Base-by-base conservation (phyloP, 2,113 vertebrate species). In the Seriola dumerili region DNA sequence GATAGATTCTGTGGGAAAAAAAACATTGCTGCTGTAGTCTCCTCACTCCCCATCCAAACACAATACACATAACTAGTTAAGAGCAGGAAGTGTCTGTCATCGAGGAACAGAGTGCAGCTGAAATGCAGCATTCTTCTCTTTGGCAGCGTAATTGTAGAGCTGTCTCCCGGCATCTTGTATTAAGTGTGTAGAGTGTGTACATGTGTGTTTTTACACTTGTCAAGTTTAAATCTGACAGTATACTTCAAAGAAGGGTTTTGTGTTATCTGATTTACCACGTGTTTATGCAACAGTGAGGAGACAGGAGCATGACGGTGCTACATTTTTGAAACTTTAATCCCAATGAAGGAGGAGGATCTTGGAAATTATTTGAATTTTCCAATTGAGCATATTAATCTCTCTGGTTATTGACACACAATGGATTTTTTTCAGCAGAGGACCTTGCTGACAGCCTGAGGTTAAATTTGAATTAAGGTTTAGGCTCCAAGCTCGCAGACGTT, bases 51-150 rank as follows among this genome's bases (percentile, higher is more conserved):
- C 61, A 44, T 79, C 74, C 36, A 79, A 84, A 80, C 70, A 76
- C 55, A 57, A 82, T 59, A 72, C 48, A 38, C 68, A 76, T 12
- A 42, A 48, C 74, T 48, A 44, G 64, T 84, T 82, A 80, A 83
- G 69, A 78, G 34, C 70, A 86, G 86, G 91, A 91, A 87, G 50
- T 63, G 70, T 88, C 86, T 73, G 61, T 91, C 84, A 54, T 70
- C 29, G 52, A 79, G 44, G 64, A 84, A 64, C 86, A 11, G 69
- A 73, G 65, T 34, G 59, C 57, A 62, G 52, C 68, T 78, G 74
- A 86, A 32, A 58, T 54, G 46, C 21, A 19, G 61, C 65, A 54
- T 80, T 91, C 65, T 85, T 84, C 61, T 84, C 63, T 82, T 72
- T 76, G 84, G 65, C 78, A 78, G 70, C n/a, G 4, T 89, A 76